Percentiles rank a stretch among this genome's conserved stretches.
Evolutionary conservation across 2,888 invertebrate species (phyloP).

Genomic region (Drosophila aldrichi): DNA sequence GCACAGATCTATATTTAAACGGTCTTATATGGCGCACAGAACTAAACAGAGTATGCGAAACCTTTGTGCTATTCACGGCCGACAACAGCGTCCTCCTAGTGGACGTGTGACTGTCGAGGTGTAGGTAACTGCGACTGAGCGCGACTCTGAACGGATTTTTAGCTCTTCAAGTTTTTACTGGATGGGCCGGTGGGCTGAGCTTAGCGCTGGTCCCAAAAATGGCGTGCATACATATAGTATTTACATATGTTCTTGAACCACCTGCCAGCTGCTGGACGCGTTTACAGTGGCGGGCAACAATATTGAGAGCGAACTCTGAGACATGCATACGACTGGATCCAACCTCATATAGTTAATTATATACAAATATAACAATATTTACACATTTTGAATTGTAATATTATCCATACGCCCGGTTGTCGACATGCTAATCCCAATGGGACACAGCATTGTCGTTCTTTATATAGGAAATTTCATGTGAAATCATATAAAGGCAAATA

Average conservation of each 20-base stretch:
- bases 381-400: neutral
- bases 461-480: neutral
- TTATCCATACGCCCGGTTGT: neutral
- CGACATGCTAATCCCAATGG: neutral
- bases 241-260: conserved; percentile 75
- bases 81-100: conserved; percentile 8
- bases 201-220: conserved; percentile 45
- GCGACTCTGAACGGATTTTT: conserved; percentile 52
- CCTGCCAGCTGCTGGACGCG: conserved; percentile 29
- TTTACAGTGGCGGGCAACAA: conserved; percentile 40
- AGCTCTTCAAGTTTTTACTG: conserved; percentile 48
- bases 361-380: neutral
- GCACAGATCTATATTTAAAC: conserved; percentile 52
- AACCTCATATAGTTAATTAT: too few relatives aligned
- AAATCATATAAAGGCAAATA: neutral
- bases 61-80: conserved; percentile 45
- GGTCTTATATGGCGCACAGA: neutral
- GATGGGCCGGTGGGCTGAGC: conserved; percentile 12
- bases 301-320: conserved; percentile 35
- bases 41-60: conserved; percentile 44
- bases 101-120: conserved; percentile 62
- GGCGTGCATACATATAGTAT: conserved; percentile 66
- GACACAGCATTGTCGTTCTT: neutral
- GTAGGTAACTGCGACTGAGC: conserved; percentile 59
- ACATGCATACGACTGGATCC: neutral